Evolutionary conservation across 2,797 vertebrate species (phyloP).

Genomic region (Aythya fuligula): DNA sequence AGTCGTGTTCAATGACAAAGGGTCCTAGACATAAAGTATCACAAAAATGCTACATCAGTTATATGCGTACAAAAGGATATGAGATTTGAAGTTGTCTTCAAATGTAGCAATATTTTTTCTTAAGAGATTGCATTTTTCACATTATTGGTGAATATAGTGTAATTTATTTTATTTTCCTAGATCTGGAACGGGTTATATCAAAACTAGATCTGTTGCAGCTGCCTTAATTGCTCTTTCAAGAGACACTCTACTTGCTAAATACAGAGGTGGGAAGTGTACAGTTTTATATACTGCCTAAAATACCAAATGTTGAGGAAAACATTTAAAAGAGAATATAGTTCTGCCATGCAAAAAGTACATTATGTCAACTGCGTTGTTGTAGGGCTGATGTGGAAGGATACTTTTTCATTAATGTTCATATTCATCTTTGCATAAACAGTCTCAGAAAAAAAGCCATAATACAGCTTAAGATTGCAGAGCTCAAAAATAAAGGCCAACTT

Average conservation of each 20-base stretch:
- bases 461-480: neutral
- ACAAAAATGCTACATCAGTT: neutral
- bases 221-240: constrained; percentile 83
- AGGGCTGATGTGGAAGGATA: neutral
- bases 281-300: neutral
- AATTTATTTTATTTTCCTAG: constrained; percentile 60
- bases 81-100: neutral
- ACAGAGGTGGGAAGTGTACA: constrained; percentile 77
- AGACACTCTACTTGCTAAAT: constrained; percentile 82
- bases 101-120: neutral
- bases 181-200: constrained; percentile 68
- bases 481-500: neutral
- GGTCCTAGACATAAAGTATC: neutral
- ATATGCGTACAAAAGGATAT: neutral
- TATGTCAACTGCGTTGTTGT: neutral
- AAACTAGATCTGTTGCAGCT: constrained; percentile 73
- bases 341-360: neutral
- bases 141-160: neutral
- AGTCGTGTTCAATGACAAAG: neutral
- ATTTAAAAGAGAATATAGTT: neutral
- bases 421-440: neutral
- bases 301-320: neutral
- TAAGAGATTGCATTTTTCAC: neutral
- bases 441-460: neutral
- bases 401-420: neutral